Percentiles rank a stretch among this genome's conserved stretches.
These are phyloP conservation scores for Asbolus verrucosus DNA, from an alignment of 1,140 invertebrate genomes.

Conservation along the genomic window DNA sequence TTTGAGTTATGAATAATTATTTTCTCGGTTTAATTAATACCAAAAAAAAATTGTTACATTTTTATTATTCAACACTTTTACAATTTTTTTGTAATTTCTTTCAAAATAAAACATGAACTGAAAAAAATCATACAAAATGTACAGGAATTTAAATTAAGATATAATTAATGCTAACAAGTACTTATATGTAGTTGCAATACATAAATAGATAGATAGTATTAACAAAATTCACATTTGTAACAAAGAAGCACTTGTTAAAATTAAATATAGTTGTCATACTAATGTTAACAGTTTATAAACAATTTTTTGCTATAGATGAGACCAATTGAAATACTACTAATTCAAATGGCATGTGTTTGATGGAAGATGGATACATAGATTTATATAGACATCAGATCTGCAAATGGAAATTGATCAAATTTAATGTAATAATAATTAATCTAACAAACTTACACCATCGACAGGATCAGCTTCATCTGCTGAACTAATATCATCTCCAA, in stretches of 20 bases:
- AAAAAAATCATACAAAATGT: slow-evolving; percentile 18
- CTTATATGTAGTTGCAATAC: neutral
- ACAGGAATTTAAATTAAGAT: slow-evolving; percentile 20
- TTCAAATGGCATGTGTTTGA: slow-evolving; percentile 8
- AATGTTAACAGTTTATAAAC: slow-evolving; percentile 23
- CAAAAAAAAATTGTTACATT: neutral
- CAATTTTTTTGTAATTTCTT: slow-evolving; percentile 15
- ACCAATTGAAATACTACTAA: slow-evolving; percentile 4
- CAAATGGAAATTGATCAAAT: slow-evolving; percentile 9
- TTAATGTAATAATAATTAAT: neutral
- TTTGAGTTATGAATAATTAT: too few relatives aligned
- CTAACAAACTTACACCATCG: slow-evolving; percentile 66
- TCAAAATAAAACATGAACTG: slow-evolving; percentile 18
- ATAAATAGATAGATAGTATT: slow-evolving; percentile 7
- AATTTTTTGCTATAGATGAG: slow-evolving; percentile 7
- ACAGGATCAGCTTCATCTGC: slow-evolving; percentile 88
- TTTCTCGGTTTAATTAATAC: too few relatives aligned
- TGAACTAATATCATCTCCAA: slow-evolving; percentile 91
- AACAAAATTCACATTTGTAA: slow-evolving; percentile 10
- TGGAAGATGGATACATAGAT: slow-evolving; percentile 5
- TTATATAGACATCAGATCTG: slow-evolving; percentile 48
- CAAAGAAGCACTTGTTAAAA: slow-evolving; percentile 40
- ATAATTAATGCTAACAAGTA: slow-evolving; percentile 35
- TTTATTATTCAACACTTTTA: slow-evolving; percentile 11
- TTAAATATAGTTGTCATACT: slow-evolving; percentile 22